phyloP scores from a whole-genome alignment of 2,888 invertebrate genomes.

The Heterodera filipjevi region DNA sequence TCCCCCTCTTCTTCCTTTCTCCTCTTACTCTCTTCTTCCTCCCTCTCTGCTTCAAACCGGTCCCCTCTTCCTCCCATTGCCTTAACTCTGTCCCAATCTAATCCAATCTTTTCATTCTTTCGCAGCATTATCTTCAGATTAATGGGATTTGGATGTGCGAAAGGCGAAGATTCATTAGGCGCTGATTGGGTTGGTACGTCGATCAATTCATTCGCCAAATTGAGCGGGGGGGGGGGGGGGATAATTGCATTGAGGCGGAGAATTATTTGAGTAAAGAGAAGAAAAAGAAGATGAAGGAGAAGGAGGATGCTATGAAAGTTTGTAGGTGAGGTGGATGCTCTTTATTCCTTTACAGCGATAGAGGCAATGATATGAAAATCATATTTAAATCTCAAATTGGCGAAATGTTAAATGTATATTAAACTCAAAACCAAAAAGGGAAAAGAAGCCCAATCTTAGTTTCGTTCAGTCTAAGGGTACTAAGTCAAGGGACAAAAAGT shows the following conservation, averaged over 20 bases:
- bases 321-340: neutral
- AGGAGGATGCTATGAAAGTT: no score
- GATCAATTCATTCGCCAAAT: neutral
- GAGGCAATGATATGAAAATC: no score
- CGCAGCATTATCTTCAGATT: neutral
- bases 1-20: neutral
- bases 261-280: neutral
- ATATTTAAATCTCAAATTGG: no score
- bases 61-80: neutral
- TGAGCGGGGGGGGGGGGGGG: neutral
- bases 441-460: no score
- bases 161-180: slow-evolving; percentile 4
- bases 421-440: no score
- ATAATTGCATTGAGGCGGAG: neutral
- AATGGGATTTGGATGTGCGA: slow-evolving; percentile 5
- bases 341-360: no score
- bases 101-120: neutral
- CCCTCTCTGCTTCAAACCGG: neutral
- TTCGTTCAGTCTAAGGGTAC: no score
- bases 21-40: neutral
- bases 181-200: slow-evolving; percentile 7
- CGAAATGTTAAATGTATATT: no score
- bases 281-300: no score
- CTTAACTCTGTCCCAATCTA: slow-evolving; percentile 10
- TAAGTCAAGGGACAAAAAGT: no score